Base-by-base conservation (phyloP, 2,113 vertebrate species). In the Nesoenas mayeri region DNA sequence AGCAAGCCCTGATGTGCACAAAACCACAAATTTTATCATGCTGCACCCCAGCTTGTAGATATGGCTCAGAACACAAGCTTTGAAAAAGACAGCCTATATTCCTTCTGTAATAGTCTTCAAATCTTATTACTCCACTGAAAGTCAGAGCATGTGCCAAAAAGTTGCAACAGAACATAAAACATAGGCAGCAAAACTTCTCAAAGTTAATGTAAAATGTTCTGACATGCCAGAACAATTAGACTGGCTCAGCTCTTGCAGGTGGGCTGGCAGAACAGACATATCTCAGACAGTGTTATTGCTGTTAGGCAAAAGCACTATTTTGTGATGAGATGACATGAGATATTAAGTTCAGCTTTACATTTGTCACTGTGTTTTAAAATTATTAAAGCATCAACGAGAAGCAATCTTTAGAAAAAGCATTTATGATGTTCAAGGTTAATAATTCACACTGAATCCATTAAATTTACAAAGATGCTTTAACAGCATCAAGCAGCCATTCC, bases 351-450 rank as follows among this genome's bases (percentile, higher is more conserved):
- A 87, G 58, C 95, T 89, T 95, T 83, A 32, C 86, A 91, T 97
- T 97, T 97, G 69, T 95, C 85, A 75, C 74, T 53, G 54, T n/a
- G 32, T 81, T 97, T 96, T 87, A 95, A 87, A 64, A 85, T 95
- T 85, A 85, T 93, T 91, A 93, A 95, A 92, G 25, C 17, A 66
- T 70, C 61, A 95, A 73, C 19, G 21, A 36, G 90, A 97, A 96
- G 73, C n/a, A 92, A 77, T 82, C 6, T 88, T 97, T 89, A 74
- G 53, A 54, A 91, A 94, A 97, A 79, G 18, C 16, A 61, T 85
- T 95, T 87, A 21, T 86, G 71, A 88, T 81, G 19, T 96, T 89
- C 78, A 89, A 88, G 32, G 15, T 78, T 91, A 94, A 83, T 97
- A 84, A 94, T 95, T 98, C 54, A 89, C 85, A 88, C 56, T 56